These are phyloP conservation scores for Macropodus opercularis DNA, from an alignment of 2,797 vertebrate species.

Conservation along the genomic window DNA sequence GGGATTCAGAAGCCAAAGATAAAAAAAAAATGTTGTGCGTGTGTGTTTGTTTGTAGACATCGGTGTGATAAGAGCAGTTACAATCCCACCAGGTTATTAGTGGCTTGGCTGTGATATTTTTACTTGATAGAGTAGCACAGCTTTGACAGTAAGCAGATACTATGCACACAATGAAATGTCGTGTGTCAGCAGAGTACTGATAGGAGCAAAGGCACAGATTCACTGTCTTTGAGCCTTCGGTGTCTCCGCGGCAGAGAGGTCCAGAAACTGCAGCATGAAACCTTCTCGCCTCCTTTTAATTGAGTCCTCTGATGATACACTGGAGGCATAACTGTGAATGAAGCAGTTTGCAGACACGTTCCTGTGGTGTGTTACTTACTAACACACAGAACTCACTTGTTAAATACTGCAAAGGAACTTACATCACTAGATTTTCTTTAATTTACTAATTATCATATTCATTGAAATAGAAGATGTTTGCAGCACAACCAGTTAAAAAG, in stretches of 20 bases:
- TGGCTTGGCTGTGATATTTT: conserved; percentile 33
- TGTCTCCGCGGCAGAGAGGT: conserved; percentile 47
- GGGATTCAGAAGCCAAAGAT: conserved; percentile 40
- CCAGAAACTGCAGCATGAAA: conserved; percentile 33
- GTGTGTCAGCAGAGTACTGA: conserved; percentile 46
- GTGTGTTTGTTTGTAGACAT: conserved; percentile 32
- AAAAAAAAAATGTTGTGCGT: conserved; percentile 11
- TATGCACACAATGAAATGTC: conserved; percentile 35
- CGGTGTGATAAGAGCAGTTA: conserved; percentile 38
- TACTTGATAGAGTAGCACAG: conserved; percentile 28
- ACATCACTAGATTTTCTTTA: neutral
- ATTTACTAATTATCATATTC: neutral
- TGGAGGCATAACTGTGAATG: conserved; percentile 25
- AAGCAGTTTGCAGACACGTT: conserved; percentile 12
- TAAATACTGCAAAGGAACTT: neutral
- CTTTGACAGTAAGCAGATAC: conserved; percentile 48
- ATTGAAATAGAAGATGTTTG: conserved; percentile 3
- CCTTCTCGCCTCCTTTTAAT: conserved; percentile 50
- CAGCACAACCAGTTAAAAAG: neutral
- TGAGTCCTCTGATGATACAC: conserved; percentile 45
- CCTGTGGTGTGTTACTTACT: neutral
- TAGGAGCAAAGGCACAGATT: conserved; percentile 40
- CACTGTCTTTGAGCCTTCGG: conserved; percentile 48
- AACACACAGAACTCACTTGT: neutral
- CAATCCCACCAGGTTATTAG: conserved; percentile 36